These are phyloP conservation scores for Trachelus troglodyta DNA, from an alignment of 2,888 invertebrate genomes.

Conservation along the genomic window DNA sequence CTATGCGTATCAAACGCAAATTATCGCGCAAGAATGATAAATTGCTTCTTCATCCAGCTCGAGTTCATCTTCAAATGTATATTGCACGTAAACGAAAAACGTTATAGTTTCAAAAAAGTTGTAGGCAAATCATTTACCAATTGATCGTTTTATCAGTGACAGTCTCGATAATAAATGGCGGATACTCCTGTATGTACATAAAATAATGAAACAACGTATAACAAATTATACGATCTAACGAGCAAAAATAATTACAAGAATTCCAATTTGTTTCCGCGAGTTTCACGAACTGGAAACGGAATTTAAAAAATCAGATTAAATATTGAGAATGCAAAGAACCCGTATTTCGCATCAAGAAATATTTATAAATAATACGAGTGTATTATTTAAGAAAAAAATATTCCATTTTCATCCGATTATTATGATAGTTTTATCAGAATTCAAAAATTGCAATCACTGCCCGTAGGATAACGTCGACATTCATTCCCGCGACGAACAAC, in stretches of 20 bases:
- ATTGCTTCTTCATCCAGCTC: no score
- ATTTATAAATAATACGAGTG: neutral
- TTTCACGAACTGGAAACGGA: neutral
- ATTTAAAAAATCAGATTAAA: no score
- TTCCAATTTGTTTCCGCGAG: neutral
- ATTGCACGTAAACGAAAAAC: neutral
- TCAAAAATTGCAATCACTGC: neutral
- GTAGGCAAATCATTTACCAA: neutral
- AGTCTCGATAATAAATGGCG: neutral
- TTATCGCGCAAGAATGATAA: no score
- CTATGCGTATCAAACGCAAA: no score
- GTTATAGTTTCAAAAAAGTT: neutral
- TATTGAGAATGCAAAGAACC: no score
- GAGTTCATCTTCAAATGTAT: no score
- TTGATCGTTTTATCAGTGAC: neutral
- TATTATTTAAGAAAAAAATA: neutral
- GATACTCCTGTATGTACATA: neutral
- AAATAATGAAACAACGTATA: neutral
- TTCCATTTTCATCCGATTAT: neutral
- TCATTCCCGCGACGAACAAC: neutral
- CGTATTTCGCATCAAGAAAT: no score
- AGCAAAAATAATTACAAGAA: neutral
- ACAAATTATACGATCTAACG: neutral
- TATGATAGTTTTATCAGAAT: neutral
- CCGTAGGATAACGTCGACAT: neutral